Evolutionary conservation across 2,113 vertebrate genomes (phyloP), one percentile per base, ranked within the genome.

Genomic region (Pteropus alecto): DNA sequence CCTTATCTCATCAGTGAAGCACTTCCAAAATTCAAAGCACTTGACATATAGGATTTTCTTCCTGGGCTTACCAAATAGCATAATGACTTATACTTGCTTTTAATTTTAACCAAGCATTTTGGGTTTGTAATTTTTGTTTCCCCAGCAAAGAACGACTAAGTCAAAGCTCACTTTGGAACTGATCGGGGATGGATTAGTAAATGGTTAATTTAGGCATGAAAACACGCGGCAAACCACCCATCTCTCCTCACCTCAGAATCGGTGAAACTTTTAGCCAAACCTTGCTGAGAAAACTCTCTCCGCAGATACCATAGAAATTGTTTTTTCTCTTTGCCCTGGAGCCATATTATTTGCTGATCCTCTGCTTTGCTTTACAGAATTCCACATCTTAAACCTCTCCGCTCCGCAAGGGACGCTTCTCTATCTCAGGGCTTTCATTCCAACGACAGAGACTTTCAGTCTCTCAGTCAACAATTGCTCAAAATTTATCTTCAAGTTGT

Each of bases 401-500:
- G 30, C 76, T 91, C 73, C 74, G 91, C 61, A 90, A 84, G 93
- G 33, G 48, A 71, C 8, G 9, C 30, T 74, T 73, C 61, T 78
- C 94, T 93, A 11, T 74, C 74, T 54, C 65, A 51, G 26, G 65
- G 33, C 77, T 93, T 97, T 95, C 82, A 48, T 93, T 87, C 78
- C 60, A 67, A 91, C 0, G 14, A 51, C 35, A 86, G 82, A 96
- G 58, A 71, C 68, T 91, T 89, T 86, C 41, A 71, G 58, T 28
- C 65, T 78, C 58, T 89, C 68, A 3, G 41, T 79, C 93, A 95
- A 79, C 93, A 54, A 41, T 70, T 94, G 88, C 86, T 89, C 93
- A 70, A 79, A 81, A 87, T 95, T 95, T 93, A 88, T 92, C 74
- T 97, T 87, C 87, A 94, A 87, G 82, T 94, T 79, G 95, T 94